phyloP scores from a whole-genome alignment of 2,888 invertebrate species.

The Nymphalis polychloros region DNA sequence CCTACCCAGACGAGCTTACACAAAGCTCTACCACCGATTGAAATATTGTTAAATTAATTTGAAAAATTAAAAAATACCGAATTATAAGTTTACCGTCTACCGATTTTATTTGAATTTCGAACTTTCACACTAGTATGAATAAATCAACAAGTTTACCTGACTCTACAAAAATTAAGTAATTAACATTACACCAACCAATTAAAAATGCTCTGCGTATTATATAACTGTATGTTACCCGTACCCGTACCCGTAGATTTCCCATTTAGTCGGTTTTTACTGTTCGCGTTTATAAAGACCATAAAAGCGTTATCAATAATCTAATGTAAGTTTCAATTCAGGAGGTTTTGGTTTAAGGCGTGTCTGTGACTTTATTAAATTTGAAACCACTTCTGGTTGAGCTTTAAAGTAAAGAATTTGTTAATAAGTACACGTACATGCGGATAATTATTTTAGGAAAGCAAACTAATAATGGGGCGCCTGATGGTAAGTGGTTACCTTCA shows the following conservation, averaged over 20 bases:
- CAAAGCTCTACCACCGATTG: no score
- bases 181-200: slow-evolving; percentile 59
- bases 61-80: no score
- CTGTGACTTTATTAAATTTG: slow-evolving; percentile 40
- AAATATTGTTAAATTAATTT: no score
- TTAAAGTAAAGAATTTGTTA: background rate
- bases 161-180: slow-evolving; percentile 74
- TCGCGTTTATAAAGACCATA: slow-evolving; percentile 62
- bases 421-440: no score
- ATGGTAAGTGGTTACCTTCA: no score
- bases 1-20: no score
- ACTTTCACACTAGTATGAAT: slow-evolving; percentile 52
- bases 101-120: no score
- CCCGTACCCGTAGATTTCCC: slow-evolving; percentile 46
- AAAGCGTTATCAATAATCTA: slow-evolving; percentile 48
- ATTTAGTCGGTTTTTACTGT: slow-evolving; percentile 42
- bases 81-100: no score
- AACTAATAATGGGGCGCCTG: no score
- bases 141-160: slow-evolving; percentile 62
- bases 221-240: slow-evolving; percentile 10
- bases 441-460: no score
- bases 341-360: slow-evolving; percentile 34
- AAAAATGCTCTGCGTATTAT: slow-evolving; percentile 41
- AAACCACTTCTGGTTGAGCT: slow-evolving; percentile 33
- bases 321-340: slow-evolving; percentile 41